phyloP scores from a whole-genome alignment of 2,797 vertebrate species.

The Dermochelys coriacea region DNA sequence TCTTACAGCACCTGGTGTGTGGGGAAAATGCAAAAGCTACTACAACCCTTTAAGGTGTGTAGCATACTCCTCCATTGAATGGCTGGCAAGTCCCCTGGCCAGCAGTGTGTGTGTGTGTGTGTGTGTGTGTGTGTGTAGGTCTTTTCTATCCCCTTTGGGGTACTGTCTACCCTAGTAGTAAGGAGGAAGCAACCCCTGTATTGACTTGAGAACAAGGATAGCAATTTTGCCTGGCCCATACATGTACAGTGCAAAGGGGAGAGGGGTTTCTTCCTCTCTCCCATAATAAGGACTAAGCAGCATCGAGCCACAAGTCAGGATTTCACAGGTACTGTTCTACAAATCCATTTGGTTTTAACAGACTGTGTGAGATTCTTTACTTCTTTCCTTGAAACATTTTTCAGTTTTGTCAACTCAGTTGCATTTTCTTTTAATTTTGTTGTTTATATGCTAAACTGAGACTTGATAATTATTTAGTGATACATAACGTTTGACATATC shows the following conservation, averaged over 20 bases:
- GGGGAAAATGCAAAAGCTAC: not conserved
- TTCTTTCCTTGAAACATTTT: not conserved
- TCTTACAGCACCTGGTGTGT: not conserved
- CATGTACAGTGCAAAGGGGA: not conserved
- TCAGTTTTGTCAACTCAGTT: constrained; percentile 24
- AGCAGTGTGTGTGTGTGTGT: not conserved
- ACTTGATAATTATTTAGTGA: constrained; percentile 22
- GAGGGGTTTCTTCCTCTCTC: not conserved
- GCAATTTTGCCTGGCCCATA: not conserved
- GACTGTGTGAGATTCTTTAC: not conserved
- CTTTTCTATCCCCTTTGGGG: not conserved
- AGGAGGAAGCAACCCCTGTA: not conserved
- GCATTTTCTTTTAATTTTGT: not conserved
- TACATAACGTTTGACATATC: constrained; percentile 1
- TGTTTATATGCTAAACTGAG: constrained; percentile 29
- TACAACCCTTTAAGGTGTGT: not conserved
- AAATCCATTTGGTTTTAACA: not conserved
- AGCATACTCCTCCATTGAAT: not conserved
- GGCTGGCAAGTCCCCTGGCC: not conserved
- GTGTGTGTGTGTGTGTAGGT: not conserved
- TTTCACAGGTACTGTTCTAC: not conserved
- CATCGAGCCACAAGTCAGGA: not conserved
- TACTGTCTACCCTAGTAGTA: not conserved
- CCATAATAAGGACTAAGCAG: not conserved
- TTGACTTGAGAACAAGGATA: not conserved